A percentile compares a stretch with the other conserved stretches of the same genome.
Conservation (phyloP, 2,888 invertebrate genomes). For the Aricia artaxerxes region DNA sequence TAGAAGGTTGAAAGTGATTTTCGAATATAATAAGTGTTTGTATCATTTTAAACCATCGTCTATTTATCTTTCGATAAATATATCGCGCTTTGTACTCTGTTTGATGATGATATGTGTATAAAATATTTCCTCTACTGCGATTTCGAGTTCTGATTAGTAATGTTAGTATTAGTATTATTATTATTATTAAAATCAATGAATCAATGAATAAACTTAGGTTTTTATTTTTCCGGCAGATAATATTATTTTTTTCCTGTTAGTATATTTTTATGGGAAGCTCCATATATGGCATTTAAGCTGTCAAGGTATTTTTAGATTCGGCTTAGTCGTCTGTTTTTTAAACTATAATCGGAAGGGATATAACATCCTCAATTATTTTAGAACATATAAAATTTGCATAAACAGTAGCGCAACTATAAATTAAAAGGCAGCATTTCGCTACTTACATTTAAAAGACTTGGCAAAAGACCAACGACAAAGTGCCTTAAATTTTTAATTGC, state of each 20-base stretch:
- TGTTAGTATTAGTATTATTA: neutral
- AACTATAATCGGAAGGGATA: neutral
- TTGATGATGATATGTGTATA: neutral
- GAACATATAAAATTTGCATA: neutral
- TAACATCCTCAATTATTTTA: neutral
- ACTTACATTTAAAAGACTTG: constrained; percentile 53
- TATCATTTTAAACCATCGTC: constrained; percentile 33
- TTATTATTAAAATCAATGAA: no score
- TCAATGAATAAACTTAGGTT: no score
- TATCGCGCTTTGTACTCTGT: constrained; percentile 10
- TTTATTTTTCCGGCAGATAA: no score
- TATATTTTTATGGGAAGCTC: neutral
- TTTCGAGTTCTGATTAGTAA: neutral
- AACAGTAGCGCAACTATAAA: constrained; percentile 31
- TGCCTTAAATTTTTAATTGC: constrained; percentile 80
- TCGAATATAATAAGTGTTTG: constrained; percentile 43
- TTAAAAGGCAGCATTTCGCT: constrained; percentile 45
- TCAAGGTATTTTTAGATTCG: neutral
- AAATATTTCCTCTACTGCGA: constrained; percentile 1
- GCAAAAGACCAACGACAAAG: constrained; percentile 67
- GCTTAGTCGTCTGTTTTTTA: neutral
- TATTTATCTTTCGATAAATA: constrained; percentile 28
- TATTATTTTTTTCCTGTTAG: neutral
- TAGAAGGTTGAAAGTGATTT: constrained; percentile 51
- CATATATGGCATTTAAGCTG: neutral